Evolutionary conservation across 2,888 invertebrate species (phyloP).

Genomic region (Cheilosia variabilis): DNA sequence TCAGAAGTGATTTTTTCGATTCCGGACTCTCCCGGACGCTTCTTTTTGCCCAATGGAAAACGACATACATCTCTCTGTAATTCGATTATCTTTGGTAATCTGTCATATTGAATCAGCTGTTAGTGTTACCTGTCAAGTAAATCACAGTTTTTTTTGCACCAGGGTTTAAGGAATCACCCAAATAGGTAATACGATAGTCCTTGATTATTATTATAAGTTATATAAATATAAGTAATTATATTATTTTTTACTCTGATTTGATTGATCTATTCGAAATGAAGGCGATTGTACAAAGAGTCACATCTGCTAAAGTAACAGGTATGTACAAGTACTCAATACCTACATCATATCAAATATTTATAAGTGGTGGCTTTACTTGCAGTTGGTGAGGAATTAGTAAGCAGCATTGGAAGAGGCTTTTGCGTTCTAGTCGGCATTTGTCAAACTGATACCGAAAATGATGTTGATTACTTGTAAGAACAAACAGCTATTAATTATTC

Average conservation of each 20-base stretch:
- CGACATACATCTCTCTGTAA: too few species aligned
- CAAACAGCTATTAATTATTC: background rate
- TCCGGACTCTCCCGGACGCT: too few species aligned
- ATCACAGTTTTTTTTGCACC: too few species aligned
- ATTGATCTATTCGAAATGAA: conserved; percentile 86
- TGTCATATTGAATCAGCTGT: too few species aligned
- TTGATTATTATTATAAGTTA: too few species aligned
- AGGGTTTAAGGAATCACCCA: too few species aligned
- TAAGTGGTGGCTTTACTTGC: conserved; percentile 77
- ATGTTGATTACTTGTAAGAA: conserved; percentile 93
- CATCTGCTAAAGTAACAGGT: conserved; percentile 85
- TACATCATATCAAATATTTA: background rate
- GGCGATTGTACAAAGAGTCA: conserved; percentile 90
- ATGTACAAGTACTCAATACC: background rate
- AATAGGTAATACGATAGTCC: too few species aligned
- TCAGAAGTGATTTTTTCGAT: too few species aligned
- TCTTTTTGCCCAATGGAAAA: too few species aligned
- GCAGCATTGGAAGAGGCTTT: conserved; percentile 92
- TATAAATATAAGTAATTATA: too few species aligned
- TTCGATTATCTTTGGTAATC: too few species aligned
- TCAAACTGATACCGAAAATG: conserved; percentile 89
- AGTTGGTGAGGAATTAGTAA: conserved; percentile 91
- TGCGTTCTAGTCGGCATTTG: conserved; percentile 94
- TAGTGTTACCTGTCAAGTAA: too few species aligned
- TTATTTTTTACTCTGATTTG: background rate